Percentiles rank a stretch among this genome's conserved stretches.
Evolutionary conservation across 2,888 invertebrate species (phyloP).

Genomic region (Caenorhabditis auriculariae): DNA sequence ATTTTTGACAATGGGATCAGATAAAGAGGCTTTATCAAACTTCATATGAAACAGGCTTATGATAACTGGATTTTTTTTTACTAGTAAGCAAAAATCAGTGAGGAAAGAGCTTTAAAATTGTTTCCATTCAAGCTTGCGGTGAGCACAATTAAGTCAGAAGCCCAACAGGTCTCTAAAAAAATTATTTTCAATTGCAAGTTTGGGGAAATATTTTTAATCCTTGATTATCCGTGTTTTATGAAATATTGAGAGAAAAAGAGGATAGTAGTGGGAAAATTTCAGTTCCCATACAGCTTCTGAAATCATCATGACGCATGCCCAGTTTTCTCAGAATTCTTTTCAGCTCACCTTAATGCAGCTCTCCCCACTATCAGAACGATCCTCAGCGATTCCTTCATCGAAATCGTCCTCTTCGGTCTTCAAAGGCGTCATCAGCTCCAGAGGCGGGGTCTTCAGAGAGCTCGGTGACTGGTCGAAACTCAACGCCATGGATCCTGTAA

Average conservation of each 20-base stretch:
- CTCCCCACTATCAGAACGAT: conserved; percentile 29
- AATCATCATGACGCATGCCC: background rate
- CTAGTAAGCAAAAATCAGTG: no score
- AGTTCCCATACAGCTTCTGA: background rate
- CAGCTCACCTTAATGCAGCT: conserved; percentile 11
- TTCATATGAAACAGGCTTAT: no score
- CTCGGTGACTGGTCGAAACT: background rate
- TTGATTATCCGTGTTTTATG: no score
- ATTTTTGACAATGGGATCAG: no score
- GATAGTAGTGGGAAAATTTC: background rate
- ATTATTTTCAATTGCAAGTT: no score
- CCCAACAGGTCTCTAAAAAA: no score
- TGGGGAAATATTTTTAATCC: no score
- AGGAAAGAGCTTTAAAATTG: no score
- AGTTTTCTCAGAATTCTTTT: background rate
- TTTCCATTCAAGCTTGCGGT: no score
- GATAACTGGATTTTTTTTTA: no score
- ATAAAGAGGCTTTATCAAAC: no score
- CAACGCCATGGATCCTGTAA: conserved; percentile 2
- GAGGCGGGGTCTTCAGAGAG: background rate
- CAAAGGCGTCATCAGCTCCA: background rate
- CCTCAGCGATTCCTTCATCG: conserved; percentile 44
- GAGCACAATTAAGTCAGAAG: no score
- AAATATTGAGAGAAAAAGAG: background rate
- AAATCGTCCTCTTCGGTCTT: conserved; percentile 19